Conservation (phyloP, 2,888 invertebrate genomes). For the Seladonia tumulorum region DNA sequence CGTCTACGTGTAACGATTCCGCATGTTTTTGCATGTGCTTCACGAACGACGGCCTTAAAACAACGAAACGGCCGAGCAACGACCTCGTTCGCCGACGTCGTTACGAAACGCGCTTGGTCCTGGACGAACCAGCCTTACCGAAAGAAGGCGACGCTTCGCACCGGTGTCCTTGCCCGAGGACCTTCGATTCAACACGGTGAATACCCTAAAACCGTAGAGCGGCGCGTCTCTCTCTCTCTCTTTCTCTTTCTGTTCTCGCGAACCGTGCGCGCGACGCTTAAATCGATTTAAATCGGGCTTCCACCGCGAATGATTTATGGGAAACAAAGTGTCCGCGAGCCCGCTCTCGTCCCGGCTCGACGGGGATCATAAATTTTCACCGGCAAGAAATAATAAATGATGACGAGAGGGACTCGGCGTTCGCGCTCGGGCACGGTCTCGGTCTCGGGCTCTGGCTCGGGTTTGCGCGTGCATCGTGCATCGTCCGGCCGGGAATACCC, state of each 20-base stretch:
- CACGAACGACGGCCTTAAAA: constrained; percentile 54
- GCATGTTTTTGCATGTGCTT: constrained; percentile 51
- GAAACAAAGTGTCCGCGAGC: neutral
- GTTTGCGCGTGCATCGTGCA: neutral
- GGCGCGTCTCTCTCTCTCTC: neutral
- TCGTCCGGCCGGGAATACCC: constrained; percentile 25
- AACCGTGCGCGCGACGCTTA: neutral
- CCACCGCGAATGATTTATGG: constrained; percentile 14
- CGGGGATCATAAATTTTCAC: constrained; percentile 28
- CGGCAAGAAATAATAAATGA: constrained; percentile 1
- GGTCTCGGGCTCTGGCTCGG: neutral
- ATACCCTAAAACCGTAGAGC: constrained; percentile 5
- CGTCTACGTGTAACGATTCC: constrained; percentile 59
- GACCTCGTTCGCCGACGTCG: constrained; percentile 52
- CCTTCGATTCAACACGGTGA: neutral
- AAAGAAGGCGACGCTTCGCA: neutral
- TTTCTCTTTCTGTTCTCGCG: neutral
- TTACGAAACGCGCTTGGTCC: constrained; percentile 46
- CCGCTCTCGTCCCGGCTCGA: neutral
- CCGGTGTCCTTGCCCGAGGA: neutral
- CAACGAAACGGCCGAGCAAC: constrained; percentile 55
- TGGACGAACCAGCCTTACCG: neutral
- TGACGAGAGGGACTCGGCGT: constrained; percentile 27
- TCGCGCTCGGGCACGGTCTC: constrained; percentile 5
- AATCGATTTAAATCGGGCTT: constrained; percentile 10